Percentiles rank a stretch among this genome's conserved stretches.
Evolutionary conservation across 2,113 vertebrate genomes (phyloP).

Genomic region (Laterallus jamaicensis): DNA sequence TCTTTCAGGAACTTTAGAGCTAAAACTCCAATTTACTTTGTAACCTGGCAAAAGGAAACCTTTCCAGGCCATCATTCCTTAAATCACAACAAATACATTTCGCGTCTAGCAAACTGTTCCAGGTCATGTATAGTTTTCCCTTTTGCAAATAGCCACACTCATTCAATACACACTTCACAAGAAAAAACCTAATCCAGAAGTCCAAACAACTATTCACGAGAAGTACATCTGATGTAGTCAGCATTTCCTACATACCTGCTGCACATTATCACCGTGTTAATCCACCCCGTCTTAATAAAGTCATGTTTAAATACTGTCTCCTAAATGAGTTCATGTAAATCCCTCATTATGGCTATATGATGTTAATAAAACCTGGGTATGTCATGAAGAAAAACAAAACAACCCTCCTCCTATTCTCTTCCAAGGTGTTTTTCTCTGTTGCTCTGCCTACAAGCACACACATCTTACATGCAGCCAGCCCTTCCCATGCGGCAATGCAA

Average conservation of each 20-base stretch:
- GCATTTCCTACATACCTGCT: neutral
- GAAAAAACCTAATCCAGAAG: neutral
- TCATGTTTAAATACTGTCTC: neutral
- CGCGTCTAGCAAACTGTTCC: neutral
- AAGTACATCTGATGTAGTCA: neutral
- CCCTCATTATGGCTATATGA: neutral
- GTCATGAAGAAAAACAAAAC: neutral
- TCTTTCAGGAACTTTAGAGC: neutral
- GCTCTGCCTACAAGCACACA: neutral
- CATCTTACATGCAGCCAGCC: neutral
- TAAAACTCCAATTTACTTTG: neutral
- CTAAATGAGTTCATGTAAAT: neutral
- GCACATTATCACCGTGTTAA: neutral
- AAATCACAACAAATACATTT: neutral
- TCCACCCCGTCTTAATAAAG: neutral
- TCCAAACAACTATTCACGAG: neutral
- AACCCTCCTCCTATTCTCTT: neutral
- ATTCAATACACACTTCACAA: neutral
- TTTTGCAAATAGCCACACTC: neutral
- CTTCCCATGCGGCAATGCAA: conserved; percentile 31
- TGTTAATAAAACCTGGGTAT: neutral
- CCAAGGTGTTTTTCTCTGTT: neutral
- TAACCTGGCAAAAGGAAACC: neutral
- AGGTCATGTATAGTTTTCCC: neutral
- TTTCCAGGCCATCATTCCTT: neutral